Base-by-base conservation (phyloP, 2,888 invertebrate genomes). In the Acrocyrtus sp. region DNA sequence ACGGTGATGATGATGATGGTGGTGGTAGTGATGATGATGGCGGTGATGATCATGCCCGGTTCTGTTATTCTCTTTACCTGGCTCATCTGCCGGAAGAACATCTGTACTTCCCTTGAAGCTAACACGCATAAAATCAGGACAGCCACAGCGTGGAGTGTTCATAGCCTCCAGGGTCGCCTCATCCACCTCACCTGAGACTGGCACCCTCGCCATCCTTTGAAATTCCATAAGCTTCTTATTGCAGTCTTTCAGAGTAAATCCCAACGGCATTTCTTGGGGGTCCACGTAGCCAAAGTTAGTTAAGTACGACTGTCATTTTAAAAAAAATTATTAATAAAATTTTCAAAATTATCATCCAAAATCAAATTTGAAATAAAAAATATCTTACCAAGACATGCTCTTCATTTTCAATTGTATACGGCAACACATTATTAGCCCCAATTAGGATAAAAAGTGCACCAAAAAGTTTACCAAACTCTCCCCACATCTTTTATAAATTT, bases 81-180 rank as follows among this genome's bases (percentile, higher is more conserved):
- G n/a, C n/a, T 29, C 17, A 27, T 34, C 24, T 4, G 43, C 22
- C 0, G 19, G 51, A n/a, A 21, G 26, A 3, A 1, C 2, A 17
- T 45, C 21, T 39, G 56, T 57, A 19, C 70, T 74, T 6, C 29
- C 22, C 43, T 68, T 60, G 12, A 60, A 60, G 26, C 53, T 68
- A 24, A 68, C 17, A 19, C 39, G 27, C 5, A 76, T 57, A 65
- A 78, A 73, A 48, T 78, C 80, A 27, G 34, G 27, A 50, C 77
- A 77, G 15, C 80, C 80, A 41, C 80, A 80, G 17, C 80, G 68
- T 1, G 78, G 76, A 12, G 43, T 53, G 22, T 80, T 80, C 80
- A 80, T 80, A 54, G 78, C 75, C 8, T 73, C 34, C 50, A 80
- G 57, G n/a, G 80, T 80, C 29, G 70, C 56, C 1, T 34, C 17